These are phyloP conservation scores for Bellardia bayeri DNA, from an alignment of 2,888 invertebrate species.

Conservation along the genomic window DNA sequence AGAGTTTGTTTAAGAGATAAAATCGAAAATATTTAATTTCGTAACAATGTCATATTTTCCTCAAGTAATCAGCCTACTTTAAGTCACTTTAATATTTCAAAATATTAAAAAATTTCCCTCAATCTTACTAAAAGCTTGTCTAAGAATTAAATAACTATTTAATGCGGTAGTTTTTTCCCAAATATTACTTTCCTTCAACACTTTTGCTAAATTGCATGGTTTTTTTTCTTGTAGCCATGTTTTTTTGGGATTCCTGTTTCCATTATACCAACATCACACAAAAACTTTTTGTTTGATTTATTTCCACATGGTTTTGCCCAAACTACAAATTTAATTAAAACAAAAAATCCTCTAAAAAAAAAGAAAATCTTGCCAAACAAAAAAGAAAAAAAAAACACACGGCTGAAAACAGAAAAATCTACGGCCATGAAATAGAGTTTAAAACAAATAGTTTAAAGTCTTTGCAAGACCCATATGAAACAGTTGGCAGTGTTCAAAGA, in stretches of 20 bases:
- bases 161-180: not conserved
- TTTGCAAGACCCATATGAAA: conserved; percentile 3
- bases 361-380: not conserved
- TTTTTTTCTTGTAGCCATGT: conserved; percentile 3
- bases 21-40: no score
- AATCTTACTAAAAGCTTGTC: not conserved
- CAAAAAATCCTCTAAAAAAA: conserved; percentile 34
- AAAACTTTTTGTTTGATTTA: conserved; percentile 53
- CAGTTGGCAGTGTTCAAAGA: not conserved
- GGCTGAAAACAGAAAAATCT: not conserved
- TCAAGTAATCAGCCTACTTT: not conserved
- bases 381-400: not conserved
- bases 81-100: not conserved
- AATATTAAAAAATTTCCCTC: not conserved
- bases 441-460: conserved; percentile 26
- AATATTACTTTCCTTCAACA: not conserved
- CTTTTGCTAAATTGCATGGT: conserved; percentile 11
- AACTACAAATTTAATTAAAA: conserved; percentile 55
- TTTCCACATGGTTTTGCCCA: conserved; percentile 43
- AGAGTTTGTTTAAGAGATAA: not conserved
- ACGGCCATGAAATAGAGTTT: conserved; percentile 20
- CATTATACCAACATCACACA: conserved; percentile 23
- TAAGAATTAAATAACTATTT: not conserved
- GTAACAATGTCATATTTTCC: no score
- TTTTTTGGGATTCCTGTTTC: not conserved